Base-by-base conservation (phyloP, 2,797 vertebrate species). In the Melanotaenia pygmaea region DNA sequence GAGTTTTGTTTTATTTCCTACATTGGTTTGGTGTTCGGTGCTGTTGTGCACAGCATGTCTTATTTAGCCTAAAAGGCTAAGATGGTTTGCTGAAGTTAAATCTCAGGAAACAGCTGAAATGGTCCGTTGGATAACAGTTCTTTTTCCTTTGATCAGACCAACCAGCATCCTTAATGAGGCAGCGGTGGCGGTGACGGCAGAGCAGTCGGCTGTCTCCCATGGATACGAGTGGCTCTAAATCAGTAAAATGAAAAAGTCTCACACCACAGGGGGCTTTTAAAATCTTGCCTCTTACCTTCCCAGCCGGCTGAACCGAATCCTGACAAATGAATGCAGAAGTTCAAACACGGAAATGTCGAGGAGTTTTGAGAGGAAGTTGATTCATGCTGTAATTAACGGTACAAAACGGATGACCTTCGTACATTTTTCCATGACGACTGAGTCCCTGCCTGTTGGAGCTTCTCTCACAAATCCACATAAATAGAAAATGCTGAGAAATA, bases 151-250 rank as follows among this genome's bases (percentile, higher is more conserved):
- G 54, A 83, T 70, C 61, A 66, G 67, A 58, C 53, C 53, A 57
- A 13, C 20, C 68, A 50, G 61, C 40, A 9, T 11, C 34, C 40
- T 6, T 83, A 81, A 87, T 62, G 76, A 81, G 71, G 67, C 67
- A 5, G 61, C 38, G 24, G 61, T 4, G 11, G 1, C 4, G 16
- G 65, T n/a, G n/a, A 50, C 18, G 32, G 40, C 24, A 22, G 64
- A 12, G 3, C 47, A 5, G 61, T 56, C 67, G 14, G 38, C 58
- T 0, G 34, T 67, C 73, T 79, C 75, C 77, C 32, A 38, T 64
- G 80, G 80, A 76, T 67, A 80, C 60, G 0, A 73, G 63, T 3
- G 2, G 53, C 68, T 77, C 24, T 71, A 77, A 71, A 83, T 85
- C 85, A 79, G 64, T 4, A 1, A 56, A 73, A 68, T 63, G 67